Evolutionary conservation across 2,797 vertebrate genomes (phyloP).

Genomic region (Cichlasoma orientale): DNA sequence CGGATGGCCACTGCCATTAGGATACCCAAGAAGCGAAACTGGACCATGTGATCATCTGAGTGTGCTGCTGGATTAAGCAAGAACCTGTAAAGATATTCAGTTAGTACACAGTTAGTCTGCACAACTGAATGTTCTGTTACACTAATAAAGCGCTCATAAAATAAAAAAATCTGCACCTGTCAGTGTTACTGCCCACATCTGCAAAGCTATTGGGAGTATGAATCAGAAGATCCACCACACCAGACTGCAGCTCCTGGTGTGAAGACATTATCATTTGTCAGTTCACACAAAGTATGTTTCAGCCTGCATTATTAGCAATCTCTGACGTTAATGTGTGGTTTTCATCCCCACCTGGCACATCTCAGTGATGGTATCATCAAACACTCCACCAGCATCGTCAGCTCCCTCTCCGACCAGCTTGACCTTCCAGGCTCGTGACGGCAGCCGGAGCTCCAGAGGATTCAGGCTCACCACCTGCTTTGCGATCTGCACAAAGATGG

Average conservation of each 20-base stretch:
- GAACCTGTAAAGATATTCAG: slow-evolving; percentile 68
- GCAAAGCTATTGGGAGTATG: slow-evolving; percentile 84
- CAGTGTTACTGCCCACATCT: slow-evolving; percentile 86
- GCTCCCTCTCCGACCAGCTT: slow-evolving; percentile 87
- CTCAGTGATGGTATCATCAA: slow-evolving; percentile 87
- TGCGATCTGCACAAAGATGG: slow-evolving; percentile 86
- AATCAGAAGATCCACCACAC: slow-evolving; percentile 84
- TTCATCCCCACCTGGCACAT: slow-evolving; percentile 82
- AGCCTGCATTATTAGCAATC: not conserved
- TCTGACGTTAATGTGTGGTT: not conserved
- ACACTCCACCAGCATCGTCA: slow-evolving; percentile 85
- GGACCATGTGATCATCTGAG: slow-evolving; percentile 81
- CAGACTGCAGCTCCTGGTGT: slow-evolving; percentile 83
- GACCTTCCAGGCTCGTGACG: slow-evolving; percentile 86
- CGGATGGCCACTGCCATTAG: slow-evolving; percentile 86
- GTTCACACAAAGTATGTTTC: slow-evolving; percentile 6
- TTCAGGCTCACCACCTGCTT: slow-evolving; percentile 86
- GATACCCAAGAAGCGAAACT: slow-evolving; percentile 84
- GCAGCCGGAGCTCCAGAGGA: slow-evolving; percentile 83
- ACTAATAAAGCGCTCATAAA: not conserved
- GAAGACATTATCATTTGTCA: slow-evolving; percentile 4
- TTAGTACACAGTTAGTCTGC: not conserved
- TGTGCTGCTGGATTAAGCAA: slow-evolving; percentile 79
- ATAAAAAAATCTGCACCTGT: slow-evolving; percentile 72
- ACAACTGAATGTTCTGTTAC: not conserved